Percentiles rank a stretch among this genome's conserved stretches.
Evolutionary conservation across 2,797 vertebrate genomes (phyloP).

Genomic region (Pelochelys cantorii): DNA sequence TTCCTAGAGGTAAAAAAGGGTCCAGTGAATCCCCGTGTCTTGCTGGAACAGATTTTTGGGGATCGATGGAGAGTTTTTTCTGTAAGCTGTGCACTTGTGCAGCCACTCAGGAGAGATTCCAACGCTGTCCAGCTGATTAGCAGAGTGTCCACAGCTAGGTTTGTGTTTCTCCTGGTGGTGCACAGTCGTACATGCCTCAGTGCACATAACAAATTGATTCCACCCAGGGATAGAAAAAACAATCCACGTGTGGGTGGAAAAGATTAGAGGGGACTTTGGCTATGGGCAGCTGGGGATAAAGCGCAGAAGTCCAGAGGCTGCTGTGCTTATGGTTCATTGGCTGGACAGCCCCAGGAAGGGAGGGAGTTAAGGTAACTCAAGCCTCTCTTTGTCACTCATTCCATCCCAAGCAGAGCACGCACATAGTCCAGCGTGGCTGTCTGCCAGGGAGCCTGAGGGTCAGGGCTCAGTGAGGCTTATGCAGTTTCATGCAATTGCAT

Average conservation of each 20-base stretch:
- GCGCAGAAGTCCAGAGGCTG: background rate
- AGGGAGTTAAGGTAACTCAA: background rate
- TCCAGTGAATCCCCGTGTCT: fast-evolving
- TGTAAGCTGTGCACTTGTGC: too few relatives aligned
- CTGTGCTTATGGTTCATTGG: too few relatives aligned
- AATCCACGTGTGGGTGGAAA: too few relatives aligned
- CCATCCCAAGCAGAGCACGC: background rate
- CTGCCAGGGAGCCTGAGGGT: background rate
- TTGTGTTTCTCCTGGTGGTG: too few relatives aligned
- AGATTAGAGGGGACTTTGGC: too few relatives aligned
- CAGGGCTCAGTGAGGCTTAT: background rate
- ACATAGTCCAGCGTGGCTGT: background rate
- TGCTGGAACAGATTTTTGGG: background rate
- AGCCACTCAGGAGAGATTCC: too few relatives aligned
- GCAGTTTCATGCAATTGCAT: background rate
- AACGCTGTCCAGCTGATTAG: too few relatives aligned
- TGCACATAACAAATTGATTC: too few relatives aligned
- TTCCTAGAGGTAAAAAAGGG: background rate
- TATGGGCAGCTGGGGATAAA: background rate
- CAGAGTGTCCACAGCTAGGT: too few relatives aligned
- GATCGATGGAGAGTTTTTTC: too few relatives aligned
- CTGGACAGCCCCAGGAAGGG: background rate
- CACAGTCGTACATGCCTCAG: too few relatives aligned
- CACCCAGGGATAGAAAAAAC: too few relatives aligned
- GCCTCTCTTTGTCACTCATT: background rate